Evolutionary conservation across 2,888 invertebrate species (phyloP).

Genomic region (Azorinus chamasolen): DNA sequence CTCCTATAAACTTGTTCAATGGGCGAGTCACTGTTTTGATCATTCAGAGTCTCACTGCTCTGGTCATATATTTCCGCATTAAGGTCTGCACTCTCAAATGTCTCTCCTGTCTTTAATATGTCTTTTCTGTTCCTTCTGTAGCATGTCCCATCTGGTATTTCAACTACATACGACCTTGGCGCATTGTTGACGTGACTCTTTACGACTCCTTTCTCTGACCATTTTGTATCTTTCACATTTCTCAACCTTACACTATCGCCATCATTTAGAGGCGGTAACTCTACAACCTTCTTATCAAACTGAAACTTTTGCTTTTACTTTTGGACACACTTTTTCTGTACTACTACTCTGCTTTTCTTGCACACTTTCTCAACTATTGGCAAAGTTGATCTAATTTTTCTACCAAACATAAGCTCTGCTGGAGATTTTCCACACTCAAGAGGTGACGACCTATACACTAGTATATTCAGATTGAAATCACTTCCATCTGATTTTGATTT

Average conservation of each 20-base stretch:
- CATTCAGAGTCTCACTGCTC: too few relatives aligned
- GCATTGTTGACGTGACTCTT: background rate
- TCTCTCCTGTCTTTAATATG: background rate
- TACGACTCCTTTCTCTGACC: background rate
- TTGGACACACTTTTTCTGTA: background rate
- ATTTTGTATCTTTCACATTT: background rate
- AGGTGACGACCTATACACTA: slow-evolving; percentile 7
- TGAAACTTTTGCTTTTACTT: slow-evolving; percentile 1
- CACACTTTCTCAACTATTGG: background rate
- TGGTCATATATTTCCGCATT: background rate
- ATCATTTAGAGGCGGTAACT: background rate
- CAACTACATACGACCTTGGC: background rate
- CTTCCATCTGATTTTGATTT: background rate
- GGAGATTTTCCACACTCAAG: slow-evolving; percentile 10
- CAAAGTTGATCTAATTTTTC: slow-evolving; percentile 6
- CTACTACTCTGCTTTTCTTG: background rate
- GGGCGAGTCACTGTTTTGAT: too few relatives aligned
- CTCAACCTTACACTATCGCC: slow-evolving; percentile 3
- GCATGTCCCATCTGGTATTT: background rate
- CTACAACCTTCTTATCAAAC: slow-evolving; percentile 1
- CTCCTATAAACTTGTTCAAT: too few relatives aligned
- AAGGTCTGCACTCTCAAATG: background rate
- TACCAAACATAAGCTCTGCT: background rate
- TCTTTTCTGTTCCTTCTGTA: background rate
- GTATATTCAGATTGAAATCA: slow-evolving; percentile 3